A percentile compares a stretch with the other conserved stretches of the same genome.
Evolutionary conservation across 2,113 vertebrate genomes (phyloP).

Genomic region (Leptodactylus fuscus): DNA sequence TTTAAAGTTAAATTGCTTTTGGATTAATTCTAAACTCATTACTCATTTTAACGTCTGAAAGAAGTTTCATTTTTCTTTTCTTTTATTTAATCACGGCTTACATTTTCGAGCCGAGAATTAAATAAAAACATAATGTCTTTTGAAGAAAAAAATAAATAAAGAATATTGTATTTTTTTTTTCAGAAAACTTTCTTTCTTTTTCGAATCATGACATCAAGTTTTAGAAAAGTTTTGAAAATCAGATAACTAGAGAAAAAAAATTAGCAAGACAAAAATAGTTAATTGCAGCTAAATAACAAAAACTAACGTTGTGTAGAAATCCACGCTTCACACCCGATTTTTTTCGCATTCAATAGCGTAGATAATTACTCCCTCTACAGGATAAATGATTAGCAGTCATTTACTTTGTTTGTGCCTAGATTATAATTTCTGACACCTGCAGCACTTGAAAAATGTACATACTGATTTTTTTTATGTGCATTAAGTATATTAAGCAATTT

Average conservation of each 20-base stretch:
- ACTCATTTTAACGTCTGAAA: constrained; percentile 82
- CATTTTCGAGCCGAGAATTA: constrained; percentile 70
- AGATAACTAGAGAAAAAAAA: constrained; percentile 60
- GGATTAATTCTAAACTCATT: constrained; percentile 87
- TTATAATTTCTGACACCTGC: constrained; percentile 59
- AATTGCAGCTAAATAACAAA: constrained; percentile 48
- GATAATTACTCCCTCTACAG: constrained; percentile 58
- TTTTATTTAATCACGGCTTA: constrained; percentile 80
- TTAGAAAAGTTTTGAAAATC: constrained; percentile 61
- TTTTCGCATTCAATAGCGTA: constrained; percentile 52
- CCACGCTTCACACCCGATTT: constrained; percentile 45
- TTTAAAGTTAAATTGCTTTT: constrained; percentile 88
- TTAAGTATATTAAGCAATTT: constrained; percentile 58
- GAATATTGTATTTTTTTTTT: constrained; percentile 74
- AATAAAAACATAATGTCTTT: constrained; percentile 74
- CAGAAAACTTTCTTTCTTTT: constrained; percentile 69
- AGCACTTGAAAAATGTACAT: constrained; percentile 59
- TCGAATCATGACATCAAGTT: constrained; percentile 61
- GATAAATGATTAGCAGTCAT: constrained; percentile 60
- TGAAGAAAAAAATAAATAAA: constrained; percentile 68
- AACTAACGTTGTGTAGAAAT: constrained; percentile 24
- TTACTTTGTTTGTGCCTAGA: constrained; percentile 55
- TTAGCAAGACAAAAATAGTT: constrained; percentile 53
- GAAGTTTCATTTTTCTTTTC: constrained; percentile 83
- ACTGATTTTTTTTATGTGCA: constrained; percentile 51